Percentiles rank a stretch among this genome's conserved stretches.
phyloP scores from a whole-genome alignment of 2,797 vertebrate species.

The Gymnopithys bicolor region DNA sequence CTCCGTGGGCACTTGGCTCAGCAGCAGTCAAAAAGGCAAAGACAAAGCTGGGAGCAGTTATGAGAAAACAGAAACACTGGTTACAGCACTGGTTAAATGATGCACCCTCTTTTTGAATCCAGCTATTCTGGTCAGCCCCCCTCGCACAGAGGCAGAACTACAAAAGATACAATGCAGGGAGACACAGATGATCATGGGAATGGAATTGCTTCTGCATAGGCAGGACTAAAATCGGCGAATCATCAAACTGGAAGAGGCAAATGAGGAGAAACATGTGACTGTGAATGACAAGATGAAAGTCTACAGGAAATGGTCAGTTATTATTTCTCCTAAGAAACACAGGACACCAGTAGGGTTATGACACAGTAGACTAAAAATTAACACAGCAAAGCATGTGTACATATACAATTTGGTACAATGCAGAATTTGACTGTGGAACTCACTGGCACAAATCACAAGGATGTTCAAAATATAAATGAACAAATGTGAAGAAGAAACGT shows the following conservation, averaged over 20 bases:
- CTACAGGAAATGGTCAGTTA: neutral
- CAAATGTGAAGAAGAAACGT: neutral
- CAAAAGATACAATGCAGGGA: neutral
- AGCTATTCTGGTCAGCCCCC: neutral
- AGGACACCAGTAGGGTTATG: neutral
- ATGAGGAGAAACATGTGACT: neutral
- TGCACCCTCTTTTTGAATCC: neutral
- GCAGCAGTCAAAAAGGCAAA: constrained; percentile 10
- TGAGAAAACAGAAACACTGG: neutral
- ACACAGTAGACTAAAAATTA: neutral
- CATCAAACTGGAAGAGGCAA: neutral
- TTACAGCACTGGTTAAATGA: neutral
- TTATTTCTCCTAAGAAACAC: neutral
- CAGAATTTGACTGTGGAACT: neutral
- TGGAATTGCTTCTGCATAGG: neutral
- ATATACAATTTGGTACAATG: neutral
- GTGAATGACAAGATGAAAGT: neutral
- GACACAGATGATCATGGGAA: neutral
- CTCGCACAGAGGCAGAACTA: neutral
- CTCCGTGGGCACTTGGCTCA: neutral
- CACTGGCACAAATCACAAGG: neutral
- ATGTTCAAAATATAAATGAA: neutral
- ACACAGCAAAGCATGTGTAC: neutral
- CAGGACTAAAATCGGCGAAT: neutral
- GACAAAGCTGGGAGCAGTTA: neutral